Conservation (phyloP, 2,797 vertebrate genomes). For the Megalops cyprinoides region DNA sequence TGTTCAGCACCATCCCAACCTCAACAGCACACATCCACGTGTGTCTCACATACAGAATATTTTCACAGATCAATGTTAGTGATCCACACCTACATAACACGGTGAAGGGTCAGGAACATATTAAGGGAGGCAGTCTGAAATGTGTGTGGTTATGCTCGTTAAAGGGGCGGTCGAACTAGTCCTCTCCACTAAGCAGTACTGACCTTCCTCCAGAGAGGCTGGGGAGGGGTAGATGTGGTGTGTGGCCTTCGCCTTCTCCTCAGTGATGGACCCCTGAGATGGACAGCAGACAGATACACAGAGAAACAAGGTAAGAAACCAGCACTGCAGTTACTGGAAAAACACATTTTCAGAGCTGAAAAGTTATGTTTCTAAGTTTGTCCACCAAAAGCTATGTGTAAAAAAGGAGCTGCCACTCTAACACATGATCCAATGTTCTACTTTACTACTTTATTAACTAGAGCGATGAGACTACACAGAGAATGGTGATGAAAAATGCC, state of each 20-base stretch:
- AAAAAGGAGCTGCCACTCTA: too few relatives aligned
- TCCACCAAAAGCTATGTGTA: too few relatives aligned
- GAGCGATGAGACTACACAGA: background rate
- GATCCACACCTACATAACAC: background rate
- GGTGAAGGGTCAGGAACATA: background rate
- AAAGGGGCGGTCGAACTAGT: too few relatives aligned
- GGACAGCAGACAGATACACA: background rate
- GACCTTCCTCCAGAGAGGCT: slow-evolving; percentile 85
- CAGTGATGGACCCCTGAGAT: slow-evolving; percentile 85
- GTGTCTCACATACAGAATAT: background rate
- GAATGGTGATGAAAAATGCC: background rate
- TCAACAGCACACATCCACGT: background rate
- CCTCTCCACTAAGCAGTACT: slow-evolving; percentile 28
- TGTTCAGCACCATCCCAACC: background rate
- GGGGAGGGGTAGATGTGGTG: slow-evolving; percentile 85
- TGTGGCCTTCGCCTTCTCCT: slow-evolving; percentile 86
- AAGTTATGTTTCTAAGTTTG: background rate
- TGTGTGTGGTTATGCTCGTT: background rate
- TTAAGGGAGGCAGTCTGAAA: background rate
- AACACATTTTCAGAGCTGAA: background rate
- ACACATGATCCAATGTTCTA: too few relatives aligned
- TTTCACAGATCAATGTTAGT: background rate
- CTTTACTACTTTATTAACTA: background rate
- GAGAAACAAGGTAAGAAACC: too few relatives aligned
- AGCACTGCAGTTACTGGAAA: background rate